Base-by-base conservation (phyloP, 2,113 vertebrate species). In the Otocyon megalotis region DNA sequence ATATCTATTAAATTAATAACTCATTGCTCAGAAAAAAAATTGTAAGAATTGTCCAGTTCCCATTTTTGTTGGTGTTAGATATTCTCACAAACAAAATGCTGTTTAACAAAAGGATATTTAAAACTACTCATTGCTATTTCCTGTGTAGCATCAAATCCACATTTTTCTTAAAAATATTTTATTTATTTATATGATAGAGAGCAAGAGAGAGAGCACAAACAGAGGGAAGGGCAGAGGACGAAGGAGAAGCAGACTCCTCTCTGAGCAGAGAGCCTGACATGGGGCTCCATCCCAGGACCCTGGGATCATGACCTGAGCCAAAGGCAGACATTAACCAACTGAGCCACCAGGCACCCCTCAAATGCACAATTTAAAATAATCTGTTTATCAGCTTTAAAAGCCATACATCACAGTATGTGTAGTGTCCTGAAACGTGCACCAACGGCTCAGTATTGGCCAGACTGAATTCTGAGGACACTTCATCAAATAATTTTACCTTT, bases 381-480 rank as follows among this genome's bases (percentile, higher is more conserved):
- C 35, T 43, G 16, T 8, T 26, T 69, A 30, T 58, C 28, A 81
- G 13, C 10, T 86, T 92, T 79, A 63, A 92, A 71, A 83, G 16
- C 1, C 8, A 54, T 20, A 28, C 24, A 88, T 28, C 12, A 28
- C 16, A 76, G 17, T 17, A 62, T 79, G 7, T 20, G 12, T 17
- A 19, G 0, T 58, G 28, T 58, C n/a, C 53, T 53, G 19, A 3
- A 16, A 56, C 15, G 10, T 9, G 26, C 8, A 14, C 11, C 2
- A 32, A 30, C 4, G 20, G 3, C 24, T 71, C 35, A 53, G 2
- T 10, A 50, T 4, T 4, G 15, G 26, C 22, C 9, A 48, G 15
- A 3, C 14, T 56, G 11, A 50, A 2, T 62, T 56, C 12, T 37
- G 3, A 43, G 43, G 28, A 37, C 2, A 15, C 16, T 3, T 3